Percentiles rank a stretch among this genome's conserved stretches.
phyloP scores from a whole-genome alignment of 1,140 invertebrate species.

The Pemphigus obesinymphae region DNA sequence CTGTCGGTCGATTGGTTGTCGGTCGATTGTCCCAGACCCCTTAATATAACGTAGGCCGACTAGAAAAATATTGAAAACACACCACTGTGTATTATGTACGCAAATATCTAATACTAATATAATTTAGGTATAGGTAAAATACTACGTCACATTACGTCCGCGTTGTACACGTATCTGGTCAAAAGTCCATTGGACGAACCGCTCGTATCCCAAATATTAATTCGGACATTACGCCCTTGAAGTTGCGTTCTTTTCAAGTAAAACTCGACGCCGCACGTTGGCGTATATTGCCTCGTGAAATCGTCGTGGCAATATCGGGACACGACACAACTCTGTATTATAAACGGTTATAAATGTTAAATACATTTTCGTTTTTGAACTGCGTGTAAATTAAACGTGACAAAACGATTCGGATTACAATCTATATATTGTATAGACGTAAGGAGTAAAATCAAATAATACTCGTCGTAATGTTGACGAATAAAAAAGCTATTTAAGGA shows the following conservation, averaged over 20 bases:
- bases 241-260: conserved; percentile 66
- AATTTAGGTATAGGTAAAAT: too few relatives aligned
- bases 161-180: conserved; percentile 75
- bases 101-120: too few relatives aligned
- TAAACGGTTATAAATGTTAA: not conserved
- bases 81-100: too few relatives aligned
- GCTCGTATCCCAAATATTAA: conserved; percentile 81
- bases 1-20: too few relatives aligned
- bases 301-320: conserved; percentile 68
- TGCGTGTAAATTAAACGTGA: not conserved
- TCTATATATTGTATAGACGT: too few relatives aligned
- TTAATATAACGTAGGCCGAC: too few relatives aligned
- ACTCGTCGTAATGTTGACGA: too few relatives aligned
- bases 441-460: too few relatives aligned
- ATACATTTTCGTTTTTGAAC: not conserved
- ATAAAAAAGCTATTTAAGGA: too few relatives aligned
- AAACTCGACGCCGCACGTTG: conserved; percentile 77
- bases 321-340: conserved; percentile 65
- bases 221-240: conserved; percentile 63
- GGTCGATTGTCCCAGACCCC: too few relatives aligned
- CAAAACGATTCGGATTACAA: not conserved
- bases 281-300: conserved; percentile 67
- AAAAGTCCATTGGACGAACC: conserved; percentile 72
- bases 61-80: too few relatives aligned
- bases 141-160: conserved; percentile 60